Evolutionary conservation across 2,888 invertebrate species (phyloP).

Genomic region (Sphecodes monilicornis): DNA sequence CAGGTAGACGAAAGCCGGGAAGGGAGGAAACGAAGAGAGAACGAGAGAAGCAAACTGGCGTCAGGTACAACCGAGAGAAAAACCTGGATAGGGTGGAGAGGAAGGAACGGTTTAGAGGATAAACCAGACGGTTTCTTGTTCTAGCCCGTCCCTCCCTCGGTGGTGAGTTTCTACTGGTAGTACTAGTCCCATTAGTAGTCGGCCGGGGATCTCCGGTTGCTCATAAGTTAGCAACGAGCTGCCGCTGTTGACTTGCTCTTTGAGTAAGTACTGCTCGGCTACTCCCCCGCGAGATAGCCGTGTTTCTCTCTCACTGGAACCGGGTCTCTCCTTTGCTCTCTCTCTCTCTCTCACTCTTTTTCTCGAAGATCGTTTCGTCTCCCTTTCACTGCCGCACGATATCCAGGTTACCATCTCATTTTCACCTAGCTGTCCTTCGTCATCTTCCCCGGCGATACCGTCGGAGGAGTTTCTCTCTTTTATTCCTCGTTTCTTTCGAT

Average conservation of each 20-base stretch:
- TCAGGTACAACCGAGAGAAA: constrained; percentile 4
- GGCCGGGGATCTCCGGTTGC: constrained; percentile 69
- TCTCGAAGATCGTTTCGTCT: constrained; percentile 35
- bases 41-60: background rate
- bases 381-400: constrained; percentile 41
- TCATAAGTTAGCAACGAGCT: constrained; percentile 76
- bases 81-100: background rate
- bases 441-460: constrained; percentile 36
- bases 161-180: constrained; percentile 67
- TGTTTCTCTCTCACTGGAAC: constrained; percentile 44
- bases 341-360: constrained; percentile 28
- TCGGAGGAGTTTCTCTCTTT: constrained; percentile 8
- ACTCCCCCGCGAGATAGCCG: constrained; percentile 70
- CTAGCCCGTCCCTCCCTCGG: constrained; percentile 41
- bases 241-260: constrained; percentile 74
- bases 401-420: constrained; percentile 58
- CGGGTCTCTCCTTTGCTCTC: background rate
- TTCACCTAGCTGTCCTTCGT: constrained; percentile 45
- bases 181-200: constrained; percentile 76
- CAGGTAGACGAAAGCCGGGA: constrained; percentile 43
- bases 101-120: background rate
- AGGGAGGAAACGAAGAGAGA: constrained; percentile 7
- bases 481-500: background rate
- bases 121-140: constrained; percentile 29
- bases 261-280: constrained; percentile 70